Conservation (phyloP, 2,888 invertebrate species). For the Trichopoda pennipes region DNA sequence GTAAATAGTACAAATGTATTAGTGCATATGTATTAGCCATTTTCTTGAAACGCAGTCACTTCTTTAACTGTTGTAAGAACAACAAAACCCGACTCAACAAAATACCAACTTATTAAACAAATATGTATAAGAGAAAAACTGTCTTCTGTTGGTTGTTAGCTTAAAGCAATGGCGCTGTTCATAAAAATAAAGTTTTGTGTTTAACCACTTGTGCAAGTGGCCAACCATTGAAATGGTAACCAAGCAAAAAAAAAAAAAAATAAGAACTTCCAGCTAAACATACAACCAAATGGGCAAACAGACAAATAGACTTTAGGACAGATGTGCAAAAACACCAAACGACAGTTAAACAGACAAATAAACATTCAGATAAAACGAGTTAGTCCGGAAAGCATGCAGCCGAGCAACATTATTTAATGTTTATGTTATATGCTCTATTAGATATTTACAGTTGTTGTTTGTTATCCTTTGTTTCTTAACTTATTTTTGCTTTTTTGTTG, state of each 20-base stretch:
- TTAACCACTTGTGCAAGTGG: conserved; percentile 64
- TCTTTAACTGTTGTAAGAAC: background rate
- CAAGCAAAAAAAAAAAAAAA: conserved; percentile 38
- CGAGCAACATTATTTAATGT: conserved; percentile 62
- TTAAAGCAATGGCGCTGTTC: conserved; percentile 32
- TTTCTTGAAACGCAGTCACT: conserved; percentile 1
- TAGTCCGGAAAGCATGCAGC: conserved; percentile 47
- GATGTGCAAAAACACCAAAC: conserved; percentile 4
- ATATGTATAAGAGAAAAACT: background rate
- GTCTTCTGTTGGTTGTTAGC: conserved; percentile 5
- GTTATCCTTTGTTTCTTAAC: conserved; percentile 26
- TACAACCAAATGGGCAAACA: background rate
- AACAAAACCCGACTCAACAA: conserved; percentile 8
- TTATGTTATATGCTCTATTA: conserved; percentile 64
- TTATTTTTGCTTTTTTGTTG: conserved; percentile 24
- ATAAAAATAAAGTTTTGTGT: conserved; percentile 62
- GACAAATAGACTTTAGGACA: background rate
- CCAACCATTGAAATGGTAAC: conserved; percentile 62
- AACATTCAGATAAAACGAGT: conserved; percentile 24
- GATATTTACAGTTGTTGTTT: conserved; percentile 56
- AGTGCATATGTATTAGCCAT: too few species aligned
- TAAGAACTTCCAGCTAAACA: conserved; percentile 33
- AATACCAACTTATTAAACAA: conserved; percentile 45
- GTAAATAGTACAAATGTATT: background rate
- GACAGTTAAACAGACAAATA: conserved; percentile 9